Base-by-base conservation (phyloP, 2,888 invertebrate species). In the Macrophya alboannulata region DNA sequence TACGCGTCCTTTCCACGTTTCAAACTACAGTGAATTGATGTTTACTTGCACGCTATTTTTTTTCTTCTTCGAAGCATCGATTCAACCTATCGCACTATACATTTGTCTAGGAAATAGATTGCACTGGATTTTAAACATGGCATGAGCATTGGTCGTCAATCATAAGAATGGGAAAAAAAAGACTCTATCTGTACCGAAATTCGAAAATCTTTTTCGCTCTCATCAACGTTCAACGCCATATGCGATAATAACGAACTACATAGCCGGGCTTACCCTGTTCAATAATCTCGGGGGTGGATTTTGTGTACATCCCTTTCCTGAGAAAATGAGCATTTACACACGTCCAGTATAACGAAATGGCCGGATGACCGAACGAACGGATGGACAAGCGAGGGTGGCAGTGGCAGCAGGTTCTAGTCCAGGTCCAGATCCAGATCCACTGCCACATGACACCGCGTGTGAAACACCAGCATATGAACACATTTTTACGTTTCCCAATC, bases 391-490 rank as follows among this genome's bases (percentile, higher is more conserved):
- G 51, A 71, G 85, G 86, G 86, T 88, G 90, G 89, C 90, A 90
- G 90, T 89, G 89, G 88, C 89, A 88, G 88, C 91, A 92, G 91
- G 90, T 91, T 37, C 76, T 15, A 21, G 76, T 9, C 59, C 25
- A 55, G 37, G 81, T 81, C 81, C 81, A 89, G 48, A 74, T 81
- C 81, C 81, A 89, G 48, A 74, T 45, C 81, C 59, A 81, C 10
- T 31, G 51, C 81, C 81, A 89, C 91, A 91, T 91, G 91, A 91
- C 89, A 88, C 89, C 87, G 86, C 91, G 91, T 92, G 91, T 91
- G 92, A 92, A 92, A 92, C 89, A n/a, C 25, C 81, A 62, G 31
- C 31, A 77, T 55, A 77, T 77, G 77, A 77, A 77, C n/a, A 55
- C 12, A 31, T 51, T 77, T 55, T 77, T 55, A 55, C 31, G 55